Evolutionary conservation across 2,797 vertebrate genomes (phyloP), one percentile per base, ranked within the genome.

Genomic region (Halcyon chelicuti): DNA sequence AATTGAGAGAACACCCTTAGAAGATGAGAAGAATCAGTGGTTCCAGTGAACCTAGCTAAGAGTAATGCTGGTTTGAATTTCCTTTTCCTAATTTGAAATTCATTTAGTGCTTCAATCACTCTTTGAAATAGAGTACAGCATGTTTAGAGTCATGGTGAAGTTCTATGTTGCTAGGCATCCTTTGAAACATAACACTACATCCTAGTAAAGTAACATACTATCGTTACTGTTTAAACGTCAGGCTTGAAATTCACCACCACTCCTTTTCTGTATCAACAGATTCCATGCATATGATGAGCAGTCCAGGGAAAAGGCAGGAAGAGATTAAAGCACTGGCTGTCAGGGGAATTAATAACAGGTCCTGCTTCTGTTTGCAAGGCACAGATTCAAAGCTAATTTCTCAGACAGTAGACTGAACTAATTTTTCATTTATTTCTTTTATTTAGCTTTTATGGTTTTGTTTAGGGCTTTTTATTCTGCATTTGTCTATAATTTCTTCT

Each of bases 81-180:
- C 67, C 84, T 78, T 47, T 54, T 78, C 54, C 68, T 91, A 88
- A 95, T 94, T 86, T 91, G 88, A 96, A 96, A 96, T 96, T 90
- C 86, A 96, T 93, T 93, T 85, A 93, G 67, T 17, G 17, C 82
- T 93, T 90, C 55, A 86, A 88, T 60, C 46, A 57, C 62, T 65
- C 93, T 97, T 95, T 96, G 94, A 96, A 96, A 96, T 93, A 52
- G 23, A 93, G 94, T 88, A 95, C 47, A 88, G 62, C 81, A 75
- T 28, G 84, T 73, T 76, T 44, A 77, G 67, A 63, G 80, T 76
- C 70, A 47, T 49, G 57, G 65, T 72, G 82, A 91, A 97, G 90
- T 85, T 74, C 67, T 86, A 13, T 9, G 52, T 95, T 97, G 88
- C 93, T 77, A 90, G 82, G 77, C 77, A 5, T 91, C 79, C 92